Base-by-base conservation (phyloP, 2,888 invertebrate genomes). In the Drosophila recens region DNA sequence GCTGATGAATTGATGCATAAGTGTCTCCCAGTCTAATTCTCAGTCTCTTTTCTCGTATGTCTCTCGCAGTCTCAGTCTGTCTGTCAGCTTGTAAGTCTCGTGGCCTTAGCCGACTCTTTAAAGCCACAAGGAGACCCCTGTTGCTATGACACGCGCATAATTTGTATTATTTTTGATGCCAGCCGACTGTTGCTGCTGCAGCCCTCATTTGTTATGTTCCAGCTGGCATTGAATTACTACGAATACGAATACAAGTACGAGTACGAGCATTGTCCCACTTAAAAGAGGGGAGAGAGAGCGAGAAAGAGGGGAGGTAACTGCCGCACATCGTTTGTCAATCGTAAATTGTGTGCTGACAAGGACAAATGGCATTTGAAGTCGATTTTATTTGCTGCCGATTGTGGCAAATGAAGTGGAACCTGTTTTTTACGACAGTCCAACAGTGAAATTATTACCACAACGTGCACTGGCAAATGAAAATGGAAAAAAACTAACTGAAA, bases 351-450 rank as follows among this genome's bases (percentile, higher is more conserved):
- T 65, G 70, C 75, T 84, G 87, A 87, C 90, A 90, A 70, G 73
- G 75, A 90, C 80, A 88, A 87, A 87, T 87, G 89, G 75, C 83
- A 82, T 70, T 78, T 67, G 83, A 80, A 88, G 89, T 82, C 78
- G 67, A 81, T 82, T 83, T 80, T 83, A 80, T 86, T 77, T 78
- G 78, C 67, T 57, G 74, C 67, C 86, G 74, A 74, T 87, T 82
- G 82, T 72, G 76, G 85, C 81, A 79, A 87, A 82, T 87, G 85
- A 81, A 87, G 87, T 72, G 82, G 58, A 82, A 68, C 72, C 71
- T 53, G 71, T 66, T 69, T 75, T 74, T 67, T 74, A 74, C 75
- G 75, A 66, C 20, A 33, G 9, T 27, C 27, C 8, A 30, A n/a
- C 15, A 17, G 9, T 23, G 38, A 61, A 67, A 67, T 71, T 78